These are phyloP conservation scores for Oncorhynchus gorbuscha DNA, from an alignment of 2,113 vertebrate genomes.

Conservation along the genomic window DNA sequence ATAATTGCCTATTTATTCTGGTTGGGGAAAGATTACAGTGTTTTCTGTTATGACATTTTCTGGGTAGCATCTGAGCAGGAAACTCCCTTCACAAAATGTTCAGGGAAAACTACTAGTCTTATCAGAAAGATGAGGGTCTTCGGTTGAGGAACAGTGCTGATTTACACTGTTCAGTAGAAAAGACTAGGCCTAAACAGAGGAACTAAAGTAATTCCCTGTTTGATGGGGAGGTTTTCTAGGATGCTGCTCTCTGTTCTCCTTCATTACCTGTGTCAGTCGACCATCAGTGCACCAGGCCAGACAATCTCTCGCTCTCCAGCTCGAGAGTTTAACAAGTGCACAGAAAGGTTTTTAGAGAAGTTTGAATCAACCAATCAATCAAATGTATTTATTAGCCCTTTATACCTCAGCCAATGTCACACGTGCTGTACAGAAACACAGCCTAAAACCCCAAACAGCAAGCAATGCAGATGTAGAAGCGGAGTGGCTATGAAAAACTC, in stretches of 20 bases:
- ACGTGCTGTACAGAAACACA: too few relatives aligned
- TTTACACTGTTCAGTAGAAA: not conserved
- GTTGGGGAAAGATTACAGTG: too few relatives aligned
- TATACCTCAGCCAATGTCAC: too few relatives aligned
- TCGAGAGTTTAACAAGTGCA: not conserved
- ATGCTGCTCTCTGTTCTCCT: not conserved
- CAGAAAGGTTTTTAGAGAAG: not conserved
- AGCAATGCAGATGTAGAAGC: too few relatives aligned
- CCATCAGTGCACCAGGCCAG: not conserved
- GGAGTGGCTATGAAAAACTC: too few relatives aligned
- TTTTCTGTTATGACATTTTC: slow-evolving; percentile 4
- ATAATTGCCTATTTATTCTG: too few relatives aligned
- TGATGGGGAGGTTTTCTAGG: too few relatives aligned
- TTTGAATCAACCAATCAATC: not conserved
- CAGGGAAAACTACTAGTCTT: not conserved
- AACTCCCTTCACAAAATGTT: not conserved
- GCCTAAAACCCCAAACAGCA: too few relatives aligned
- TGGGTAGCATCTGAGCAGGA: slow-evolving; percentile 14
- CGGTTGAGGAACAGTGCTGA: not conserved
- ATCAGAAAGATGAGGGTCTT: not conserved
- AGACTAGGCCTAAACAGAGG: not conserved
- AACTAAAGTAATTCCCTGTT: too few relatives aligned
- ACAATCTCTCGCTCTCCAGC: too few relatives aligned
- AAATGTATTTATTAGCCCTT: too few relatives aligned
- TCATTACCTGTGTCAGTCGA: not conserved